Evolutionary conservation across 2,888 invertebrate species (phyloP), one percentile per base, ranked within the genome.

Genomic region (Drosophila yooni): DNA sequence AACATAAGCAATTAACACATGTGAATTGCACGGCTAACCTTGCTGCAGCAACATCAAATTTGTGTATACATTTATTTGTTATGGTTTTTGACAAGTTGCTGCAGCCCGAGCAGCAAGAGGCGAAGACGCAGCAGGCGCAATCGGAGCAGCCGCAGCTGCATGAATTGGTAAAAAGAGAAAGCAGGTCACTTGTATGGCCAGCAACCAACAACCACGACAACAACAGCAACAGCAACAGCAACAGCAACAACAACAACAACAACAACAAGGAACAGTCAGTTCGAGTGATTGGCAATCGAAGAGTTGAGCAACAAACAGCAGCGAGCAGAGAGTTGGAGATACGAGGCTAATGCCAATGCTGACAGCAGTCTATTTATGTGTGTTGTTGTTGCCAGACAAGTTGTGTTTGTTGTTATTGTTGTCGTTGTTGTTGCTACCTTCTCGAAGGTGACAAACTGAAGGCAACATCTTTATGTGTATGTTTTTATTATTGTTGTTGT

Each of bases 121-220:
- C 54, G 29, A 50, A 65, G 48, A 50, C 36, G 61, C 34, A 57
- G 56, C 57, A 54, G 67, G 40, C 57, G 50, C 52, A 31, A 46
- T 33, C 53, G 38, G 38, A 29, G 13, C 51, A 53, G 66, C 51
- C 25, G 64, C 52, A 43, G 76, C 78, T 78, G 74, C 83, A 80
- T 79, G 74, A 80, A 81, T 81, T 79, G 81, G 83, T 76, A 89
- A 91, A 91, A 91, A 92, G 91, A 91, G 91, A 91, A 91, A 92
- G 92, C 91, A 92, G 91, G 91, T 92, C 92, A 92, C 91, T 91
- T 91, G 91, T 89, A 88, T 91, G 88, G 90, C 91, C 85, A 91
- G 73, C 58, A 46, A 58, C 63, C 36, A 70, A 59, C 51, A 51
- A 51, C 29, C 13, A 18, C 50, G 29, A 29, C 27, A 43, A 25